phyloP scores from a whole-genome alignment of 2,113 vertebrate species.

The Tinamus guttatus region DNA sequence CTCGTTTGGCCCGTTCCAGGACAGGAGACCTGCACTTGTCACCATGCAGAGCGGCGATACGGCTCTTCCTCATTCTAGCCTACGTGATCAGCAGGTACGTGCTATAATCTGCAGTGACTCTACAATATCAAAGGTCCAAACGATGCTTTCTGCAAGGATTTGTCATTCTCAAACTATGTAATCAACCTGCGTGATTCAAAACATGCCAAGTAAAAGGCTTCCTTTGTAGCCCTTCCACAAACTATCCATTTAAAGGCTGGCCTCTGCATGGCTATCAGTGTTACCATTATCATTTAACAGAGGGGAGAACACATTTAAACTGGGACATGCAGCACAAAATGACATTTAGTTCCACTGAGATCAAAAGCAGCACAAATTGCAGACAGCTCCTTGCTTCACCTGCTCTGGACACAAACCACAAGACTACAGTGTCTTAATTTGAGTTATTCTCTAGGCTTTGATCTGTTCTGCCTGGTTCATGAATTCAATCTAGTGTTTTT shows the following conservation, averaged over 20 bases:
- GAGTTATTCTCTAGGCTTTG: neutral
- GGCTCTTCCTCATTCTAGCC: neutral
- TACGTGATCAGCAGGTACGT: neutral
- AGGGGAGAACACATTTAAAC: neutral
- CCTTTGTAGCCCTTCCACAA: neutral
- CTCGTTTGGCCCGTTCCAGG: neutral
- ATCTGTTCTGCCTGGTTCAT: conserved; percentile 22
- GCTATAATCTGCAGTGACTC: neutral
- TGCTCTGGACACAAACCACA: conserved; percentile 19
- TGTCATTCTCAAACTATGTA: neutral
- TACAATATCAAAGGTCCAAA: neutral
- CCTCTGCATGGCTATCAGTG: neutral
- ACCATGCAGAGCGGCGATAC: neutral
- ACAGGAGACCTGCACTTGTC: neutral
- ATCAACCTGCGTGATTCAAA: neutral
- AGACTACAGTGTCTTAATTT: conserved; percentile 4
- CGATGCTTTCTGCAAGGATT: neutral
- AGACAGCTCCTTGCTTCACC: neutral
- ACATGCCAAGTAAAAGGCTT: neutral
- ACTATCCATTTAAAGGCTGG: fast-evolving
- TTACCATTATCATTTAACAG: neutral
- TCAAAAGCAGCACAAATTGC: conserved; percentile 42
- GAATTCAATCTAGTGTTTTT: neutral
- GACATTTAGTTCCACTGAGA: conserved; percentile 1
- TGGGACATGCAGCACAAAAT: neutral